Evolutionary conservation across 2,888 invertebrate genomes (phyloP), one percentile per base, ranked within the genome.

Genomic region (Cynaeus angustus): DNA sequence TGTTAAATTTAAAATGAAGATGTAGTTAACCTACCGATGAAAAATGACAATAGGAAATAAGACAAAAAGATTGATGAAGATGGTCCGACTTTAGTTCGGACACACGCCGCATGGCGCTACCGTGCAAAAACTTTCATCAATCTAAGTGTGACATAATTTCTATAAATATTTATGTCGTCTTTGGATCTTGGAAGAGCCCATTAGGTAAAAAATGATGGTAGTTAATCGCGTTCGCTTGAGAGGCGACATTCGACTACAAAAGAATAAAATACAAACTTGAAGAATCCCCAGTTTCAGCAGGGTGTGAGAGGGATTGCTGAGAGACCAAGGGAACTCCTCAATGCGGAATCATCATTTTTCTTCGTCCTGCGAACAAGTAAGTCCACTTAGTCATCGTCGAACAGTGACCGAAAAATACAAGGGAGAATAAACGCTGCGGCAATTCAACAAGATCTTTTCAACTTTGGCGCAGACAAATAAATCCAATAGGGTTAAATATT

Each of bases 371-470:
- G 84, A 86, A 86, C 87, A 86, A 86, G 86, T 84, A 86, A 87
- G 85, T 86, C 84, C 86, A 86, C 86, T 86, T 86, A 86, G 86
- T 86, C 86, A 86, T 85, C 83, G 86, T 85, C 85, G 83, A 83
- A 81, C 78, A 76, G 78, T 80, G 82, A 80, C 80, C 81, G 81
- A 81, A 82, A 81, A 82, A 82, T 81, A 79, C 80, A 78, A 80
- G 80, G 78, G 81, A 79, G 78, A 79, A 78, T 78, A 78, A 80
- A 76, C 78, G 77, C 77, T 77, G 80, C 80, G 80, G 79, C 79
- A 79, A 79, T 80, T 80, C 79, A 79, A 79, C 79, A 79, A 77
- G 78, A 79, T 77, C 77, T 76, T 77, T 78, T 78, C 76, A 72
- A 75, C 68, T 70, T 71, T 55, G 66, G 61, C 72, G 55, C 65